Evolutionary conservation across 2,113 vertebrate species (phyloP), one percentile per base, ranked within the genome.

Genomic region (Ageneiosus marmoratus): DNA sequence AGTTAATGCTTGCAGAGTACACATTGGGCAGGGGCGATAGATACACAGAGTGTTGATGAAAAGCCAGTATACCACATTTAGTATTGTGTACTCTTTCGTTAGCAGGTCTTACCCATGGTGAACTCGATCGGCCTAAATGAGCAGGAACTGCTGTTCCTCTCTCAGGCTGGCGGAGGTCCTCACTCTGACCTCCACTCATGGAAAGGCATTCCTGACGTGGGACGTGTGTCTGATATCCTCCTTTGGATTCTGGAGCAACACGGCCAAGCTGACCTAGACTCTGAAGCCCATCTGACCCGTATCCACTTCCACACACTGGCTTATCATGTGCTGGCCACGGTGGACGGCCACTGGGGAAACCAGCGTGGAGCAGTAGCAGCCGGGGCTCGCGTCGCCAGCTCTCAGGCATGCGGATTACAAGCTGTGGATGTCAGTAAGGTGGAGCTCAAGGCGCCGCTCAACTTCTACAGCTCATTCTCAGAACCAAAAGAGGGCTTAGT

Each of bases 291-390:
- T 58, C 95, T 99, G 16, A 98, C 96, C 0, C 95, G 98, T 10
- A 93, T 99, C 86, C 98, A 99, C 88, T 99, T 99, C 92, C 98
- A 99, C 93, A 99, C 98, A 0, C 92, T 99, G 89, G 96, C 95
- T 77, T 99, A 98, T 83, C 98, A 99, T 84, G 91, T 99, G 84
- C 91, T 99, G 50, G 98, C 83, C 1, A 98, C 97, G 0, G 95
- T 98, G 88, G 96, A 98, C 0, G 97, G 96, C 0, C 92, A 96
- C 91, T 99, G 98, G 98, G 94, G 87, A 80, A 99, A 99, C 92
- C 97, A 99, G 92, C 93, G 87, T 0, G 93, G 97, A 0, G 96
- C 98, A 0, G 97, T 99, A 88, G 95, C 95, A 0, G 97, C 98
- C 0, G 98, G 98, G 0, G 97, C 98, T 0, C 92, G 96, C 0